Conservation (phyloP, 2,113 vertebrate species). For the Nematolebias whitei region DNA sequence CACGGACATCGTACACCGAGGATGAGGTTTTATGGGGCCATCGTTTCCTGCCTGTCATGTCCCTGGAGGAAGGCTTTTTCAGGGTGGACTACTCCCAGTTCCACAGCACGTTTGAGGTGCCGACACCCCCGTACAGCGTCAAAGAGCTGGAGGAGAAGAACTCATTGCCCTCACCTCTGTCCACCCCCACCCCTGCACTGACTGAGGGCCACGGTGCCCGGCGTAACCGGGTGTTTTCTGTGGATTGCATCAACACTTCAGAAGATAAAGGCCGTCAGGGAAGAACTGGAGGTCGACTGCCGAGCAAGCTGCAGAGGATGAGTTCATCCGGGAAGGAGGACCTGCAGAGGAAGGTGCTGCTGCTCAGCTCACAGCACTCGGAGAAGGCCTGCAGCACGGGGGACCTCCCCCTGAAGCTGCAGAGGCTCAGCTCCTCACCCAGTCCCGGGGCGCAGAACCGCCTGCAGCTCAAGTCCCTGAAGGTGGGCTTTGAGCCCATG, state of each 20-base stretch:
- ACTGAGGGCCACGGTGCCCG: slow-evolving; percentile 62
- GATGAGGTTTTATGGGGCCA: slow-evolving; percentile 93
- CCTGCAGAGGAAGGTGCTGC: slow-evolving; percentile 80
- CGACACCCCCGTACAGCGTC: slow-evolving; percentile 86
- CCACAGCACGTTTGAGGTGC: slow-evolving; percentile 88
- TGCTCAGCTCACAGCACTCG: slow-evolving; percentile 75
- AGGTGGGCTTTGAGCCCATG: slow-evolving; percentile 80
- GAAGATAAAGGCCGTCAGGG: slow-evolving; percentile 66
- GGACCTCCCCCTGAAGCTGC: slow-evolving; percentile 85
- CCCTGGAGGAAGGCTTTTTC: slow-evolving; percentile 90
- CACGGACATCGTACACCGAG: slow-evolving; percentile 89
- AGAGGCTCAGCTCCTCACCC: slow-evolving; percentile 77
- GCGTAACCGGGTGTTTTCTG: slow-evolving; percentile 78
- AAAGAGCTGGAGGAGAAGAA: slow-evolving; percentile 87
- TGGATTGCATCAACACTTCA: slow-evolving; percentile 77
- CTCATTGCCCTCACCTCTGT: slow-evolving; percentile 74
- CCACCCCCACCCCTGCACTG: slow-evolving; percentile 67
- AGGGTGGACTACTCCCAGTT: slow-evolving; percentile 91
- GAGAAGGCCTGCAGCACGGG: slow-evolving; percentile 85
- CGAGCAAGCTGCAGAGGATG: slow-evolving; percentile 87
- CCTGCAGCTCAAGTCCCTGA: slow-evolving; percentile 80
- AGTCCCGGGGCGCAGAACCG: slow-evolving; percentile 71
- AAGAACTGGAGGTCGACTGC: slow-evolving; percentile 71
- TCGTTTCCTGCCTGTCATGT: slow-evolving; percentile 90
- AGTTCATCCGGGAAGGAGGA: slow-evolving; percentile 82